These are phyloP conservation scores for Cepaea hortensis DNA, from an alignment of 2,888 invertebrate species.

Conservation along the genomic window DNA sequence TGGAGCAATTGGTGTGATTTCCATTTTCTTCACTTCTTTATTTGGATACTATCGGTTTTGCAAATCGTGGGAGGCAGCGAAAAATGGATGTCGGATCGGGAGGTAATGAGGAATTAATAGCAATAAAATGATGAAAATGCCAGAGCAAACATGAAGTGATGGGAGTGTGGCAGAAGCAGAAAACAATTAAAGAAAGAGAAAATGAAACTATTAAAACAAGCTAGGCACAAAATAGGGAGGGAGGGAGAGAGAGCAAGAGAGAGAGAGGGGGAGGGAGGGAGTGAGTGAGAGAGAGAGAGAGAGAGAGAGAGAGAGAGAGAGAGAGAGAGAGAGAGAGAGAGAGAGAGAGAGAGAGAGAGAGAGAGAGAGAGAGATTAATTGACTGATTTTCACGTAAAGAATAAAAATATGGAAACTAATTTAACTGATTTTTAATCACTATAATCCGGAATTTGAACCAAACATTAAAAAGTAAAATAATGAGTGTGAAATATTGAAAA, in stretches of 20 bases:
- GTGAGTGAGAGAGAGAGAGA: background rate
- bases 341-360: background rate
- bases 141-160: background rate
- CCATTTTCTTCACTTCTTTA: constrained; percentile 13
- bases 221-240: background rate
- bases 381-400: background rate
- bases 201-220: background rate
- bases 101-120: constrained; percentile 78
- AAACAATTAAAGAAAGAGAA: background rate
- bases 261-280: constrained; percentile 11
- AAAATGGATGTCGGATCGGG: constrained; percentile 75
- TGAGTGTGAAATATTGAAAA: no score
- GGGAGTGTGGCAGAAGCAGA: background rate
- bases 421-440: background rate
- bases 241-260: background rate
- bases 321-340: background rate
- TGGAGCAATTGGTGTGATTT: background rate
- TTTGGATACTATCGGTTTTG: constrained; percentile 10
- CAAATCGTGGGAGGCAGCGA: constrained; percentile 3
- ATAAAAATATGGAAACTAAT: background rate
- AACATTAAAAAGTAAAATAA: no score
- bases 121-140: constrained; percentile 27
- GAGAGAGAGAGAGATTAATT: no score
- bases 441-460: no score
- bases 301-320: background rate